Base-by-base conservation (phyloP, 1,140 invertebrate genomes). In the Aphelenchoides besseyi region DNA sequence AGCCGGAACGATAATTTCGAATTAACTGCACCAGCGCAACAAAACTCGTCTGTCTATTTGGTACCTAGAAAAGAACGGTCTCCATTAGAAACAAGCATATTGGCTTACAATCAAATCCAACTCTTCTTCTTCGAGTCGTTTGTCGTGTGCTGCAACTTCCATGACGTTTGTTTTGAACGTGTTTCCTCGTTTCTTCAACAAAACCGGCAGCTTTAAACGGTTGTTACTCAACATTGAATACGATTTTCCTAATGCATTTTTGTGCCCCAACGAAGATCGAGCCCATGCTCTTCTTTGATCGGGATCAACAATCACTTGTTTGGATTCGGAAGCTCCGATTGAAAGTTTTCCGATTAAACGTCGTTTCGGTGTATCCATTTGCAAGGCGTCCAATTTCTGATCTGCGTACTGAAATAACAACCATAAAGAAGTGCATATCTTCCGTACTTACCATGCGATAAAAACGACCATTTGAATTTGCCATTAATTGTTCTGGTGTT, bases 401-500 rank as follows among this genome's bases (percentile, higher is more conserved):
- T 79, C 72, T 8, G 77, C 78, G 33, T 86, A 83, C 52, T n/a
- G 16, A 23, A 36, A 18, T 16, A 61, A 61, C 16, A 61, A 61
- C 16, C 12, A 23, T 48, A 48, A 16, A n/a, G n/a, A 23, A 48
- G 23, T 48, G 41, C 12, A 48, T 48, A 23, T 48, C 12, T 48
- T 16, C 12, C 12, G 23, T 12, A 48, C 41, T 5, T 29, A 8
- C 5, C 55, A 86, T 85, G 26, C 81, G 70, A 70, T 76, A 76
- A 68, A 85, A 86, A 3, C 82, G 76, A 0, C 79, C 68, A 75
- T 68, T 69, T 82, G 83, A 33, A 61, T 82, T 78, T 16, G 68
- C 69, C 75, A 86, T 82, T 0, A 89, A 77, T 69, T 88, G 79
- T 9, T 85, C 82, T 68, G 88, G 88, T 3, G 81, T 82, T 26